These are phyloP conservation scores for Spisula subtruncata DNA, from an alignment of 2,888 invertebrate species.

Conservation along the genomic window DNA sequence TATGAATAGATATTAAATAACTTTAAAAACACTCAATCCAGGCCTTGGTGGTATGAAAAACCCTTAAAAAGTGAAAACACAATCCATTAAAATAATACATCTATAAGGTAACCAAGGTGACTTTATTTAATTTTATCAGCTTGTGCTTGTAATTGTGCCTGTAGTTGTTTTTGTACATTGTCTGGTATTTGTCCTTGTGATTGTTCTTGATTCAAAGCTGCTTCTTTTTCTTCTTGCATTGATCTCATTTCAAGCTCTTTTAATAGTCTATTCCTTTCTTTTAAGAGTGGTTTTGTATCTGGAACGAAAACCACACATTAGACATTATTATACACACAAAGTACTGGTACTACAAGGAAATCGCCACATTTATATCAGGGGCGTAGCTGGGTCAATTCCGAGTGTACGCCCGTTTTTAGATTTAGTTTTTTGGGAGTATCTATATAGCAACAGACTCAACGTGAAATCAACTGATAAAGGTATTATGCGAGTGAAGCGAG, in stretches of 20 bases:
- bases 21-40: background rate
- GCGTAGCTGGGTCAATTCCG: no score
- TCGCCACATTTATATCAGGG: no score
- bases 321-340: no score
- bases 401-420: no score
- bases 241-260: conserved; percentile 45
- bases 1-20: no score
- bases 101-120: background rate
- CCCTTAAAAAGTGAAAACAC: background rate
- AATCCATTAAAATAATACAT: background rate
- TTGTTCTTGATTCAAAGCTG: background rate
- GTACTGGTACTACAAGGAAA: no score
- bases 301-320: conserved; percentile 24
- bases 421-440: no score
- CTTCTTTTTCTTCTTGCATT: conserved; percentile 47
- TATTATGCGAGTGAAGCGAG: no score
- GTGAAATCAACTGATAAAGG: no score
- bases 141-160: conserved; percentile 43
- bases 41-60: background rate
- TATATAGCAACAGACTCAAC: no score
- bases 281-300: conserved; percentile 37
- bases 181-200: conserved; percentile 31
- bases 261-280: conserved; percentile 38
- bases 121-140: conserved; percentile 35
- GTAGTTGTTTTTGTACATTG: conserved; percentile 20